These are phyloP conservation scores for Flexamia atlantica DNA, from an alignment of 2,888 invertebrate genomes.

Conservation along the genomic window DNA sequence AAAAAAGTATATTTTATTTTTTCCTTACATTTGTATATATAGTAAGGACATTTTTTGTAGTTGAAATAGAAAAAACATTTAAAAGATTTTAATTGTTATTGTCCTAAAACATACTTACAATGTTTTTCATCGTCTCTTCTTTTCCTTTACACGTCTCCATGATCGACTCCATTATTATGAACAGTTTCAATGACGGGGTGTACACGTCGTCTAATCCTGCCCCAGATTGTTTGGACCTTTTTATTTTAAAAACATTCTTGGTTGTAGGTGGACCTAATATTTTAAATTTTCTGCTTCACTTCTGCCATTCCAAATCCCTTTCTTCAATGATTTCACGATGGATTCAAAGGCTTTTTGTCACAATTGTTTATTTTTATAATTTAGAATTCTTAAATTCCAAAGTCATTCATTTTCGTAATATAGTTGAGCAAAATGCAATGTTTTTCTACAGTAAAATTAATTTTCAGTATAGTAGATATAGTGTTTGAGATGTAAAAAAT, in stretches of 20 bases:
- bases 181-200: conserved; percentile 61
- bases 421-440: conserved; percentile 76
- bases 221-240: conserved; percentile 61
- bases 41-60: too few species aligned
- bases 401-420: conserved; percentile 77
- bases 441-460: conserved; percentile 76
- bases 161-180: conserved; percentile 55
- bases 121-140: background rate
- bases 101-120: too few species aligned
- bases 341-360: background rate
- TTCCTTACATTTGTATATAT: too few species aligned
- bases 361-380: conserved; percentile 12
- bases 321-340: conserved; percentile 72
- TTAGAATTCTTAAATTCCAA: conserved; percentile 74
- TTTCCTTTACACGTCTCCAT: conserved; percentile 60
- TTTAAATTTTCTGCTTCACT: conserved; percentile 77
- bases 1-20: too few species aligned
- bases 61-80: too few species aligned
- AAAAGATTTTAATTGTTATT: too few species aligned
- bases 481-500: too few species aligned
- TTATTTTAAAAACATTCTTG: conserved; percentile 77
- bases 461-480: too few species aligned
- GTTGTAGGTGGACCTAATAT: conserved; percentile 76
- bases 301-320: conserved; percentile 74
- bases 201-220: conserved; percentile 56